These are phyloP conservation scores for Flexamia atlantica DNA, from an alignment of 2,888 invertebrate genomes.

Conservation along the genomic window DNA sequence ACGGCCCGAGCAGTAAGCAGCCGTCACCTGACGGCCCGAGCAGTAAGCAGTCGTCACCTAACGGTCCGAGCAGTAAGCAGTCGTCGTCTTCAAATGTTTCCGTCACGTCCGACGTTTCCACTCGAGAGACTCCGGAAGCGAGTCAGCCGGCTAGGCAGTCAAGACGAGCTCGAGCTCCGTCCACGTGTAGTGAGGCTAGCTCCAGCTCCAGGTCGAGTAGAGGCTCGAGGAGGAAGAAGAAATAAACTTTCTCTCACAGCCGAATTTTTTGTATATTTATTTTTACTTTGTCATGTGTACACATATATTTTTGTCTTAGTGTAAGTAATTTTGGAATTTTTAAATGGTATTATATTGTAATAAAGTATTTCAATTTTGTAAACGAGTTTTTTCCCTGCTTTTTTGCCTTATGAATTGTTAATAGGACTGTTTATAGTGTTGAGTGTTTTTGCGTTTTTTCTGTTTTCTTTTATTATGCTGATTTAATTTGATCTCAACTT, in stretches of 20 bases:
- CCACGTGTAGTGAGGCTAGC: constrained; percentile 13
- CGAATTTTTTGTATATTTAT: neutral
- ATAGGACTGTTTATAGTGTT: too few species aligned
- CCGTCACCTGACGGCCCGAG: neutral
- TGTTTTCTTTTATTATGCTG: too few species aligned
- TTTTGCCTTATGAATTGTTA: too few species aligned
- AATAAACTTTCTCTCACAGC: neutral
- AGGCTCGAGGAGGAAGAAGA: constrained; percentile 18
- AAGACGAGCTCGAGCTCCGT: neutral
- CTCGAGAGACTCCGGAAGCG: neutral
- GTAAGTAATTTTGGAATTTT: neutral
- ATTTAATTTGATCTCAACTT: too few species aligned
- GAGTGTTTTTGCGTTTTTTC: too few species aligned
- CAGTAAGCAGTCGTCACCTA: neutral
- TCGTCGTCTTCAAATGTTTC: neutral
- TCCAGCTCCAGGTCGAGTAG: neutral
- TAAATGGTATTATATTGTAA: neutral
- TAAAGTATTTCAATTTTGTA: neutral
- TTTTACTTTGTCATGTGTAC: neutral
- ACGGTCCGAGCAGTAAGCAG: neutral
- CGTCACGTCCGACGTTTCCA: neutral
- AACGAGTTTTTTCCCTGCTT: neutral
- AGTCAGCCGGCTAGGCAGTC: neutral
- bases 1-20: neutral
- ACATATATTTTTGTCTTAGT: neutral